These are phyloP conservation scores for Blomia tropicalis DNA, from an alignment of 2,888 invertebrate species.

Conservation along the genomic window DNA sequence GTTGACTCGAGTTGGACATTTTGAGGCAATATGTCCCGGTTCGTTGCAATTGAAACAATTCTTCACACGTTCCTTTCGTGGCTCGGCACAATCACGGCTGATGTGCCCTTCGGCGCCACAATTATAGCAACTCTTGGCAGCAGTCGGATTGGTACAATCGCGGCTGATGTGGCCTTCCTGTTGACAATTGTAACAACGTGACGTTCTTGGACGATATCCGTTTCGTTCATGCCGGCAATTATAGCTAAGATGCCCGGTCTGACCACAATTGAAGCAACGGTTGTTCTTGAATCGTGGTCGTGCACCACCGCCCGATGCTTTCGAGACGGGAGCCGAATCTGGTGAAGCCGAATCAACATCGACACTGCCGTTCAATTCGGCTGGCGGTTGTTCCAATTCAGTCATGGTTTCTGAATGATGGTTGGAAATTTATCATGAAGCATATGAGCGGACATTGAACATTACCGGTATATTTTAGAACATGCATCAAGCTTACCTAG, in stretches of 20 bases:
- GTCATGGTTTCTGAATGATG: too few relatives aligned
- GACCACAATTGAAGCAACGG: constrained; percentile 29
- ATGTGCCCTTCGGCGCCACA: constrained; percentile 28
- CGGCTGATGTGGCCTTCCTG: constrained; percentile 28
- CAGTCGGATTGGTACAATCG: constrained; percentile 27
- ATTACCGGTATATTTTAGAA: too few relatives aligned
- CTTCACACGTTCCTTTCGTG: constrained; percentile 21
- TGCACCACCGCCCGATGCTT: not conserved
- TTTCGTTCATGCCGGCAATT: constrained; percentile 26
- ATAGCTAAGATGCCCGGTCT: constrained; percentile 30
- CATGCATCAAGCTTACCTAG: too few relatives aligned
- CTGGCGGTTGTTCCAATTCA: not conserved
- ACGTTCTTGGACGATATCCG: not conserved
- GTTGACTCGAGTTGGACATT: constrained; percentile 11
- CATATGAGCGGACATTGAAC: too few relatives aligned
- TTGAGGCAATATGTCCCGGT: constrained; percentile 8
- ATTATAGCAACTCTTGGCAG: constrained; percentile 24
- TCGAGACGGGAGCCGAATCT: not conserved
- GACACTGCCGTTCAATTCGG: not conserved
- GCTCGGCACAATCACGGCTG: constrained; percentile 27
- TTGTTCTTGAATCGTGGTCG: not conserved
- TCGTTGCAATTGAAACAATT: constrained; percentile 24
- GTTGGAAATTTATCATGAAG: too few relatives aligned
- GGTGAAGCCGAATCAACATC: not conserved
- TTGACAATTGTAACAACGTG: constrained; percentile 26